Base-by-base conservation (phyloP, 2,888 invertebrate genomes). In the Lasioglossum morio region DNA sequence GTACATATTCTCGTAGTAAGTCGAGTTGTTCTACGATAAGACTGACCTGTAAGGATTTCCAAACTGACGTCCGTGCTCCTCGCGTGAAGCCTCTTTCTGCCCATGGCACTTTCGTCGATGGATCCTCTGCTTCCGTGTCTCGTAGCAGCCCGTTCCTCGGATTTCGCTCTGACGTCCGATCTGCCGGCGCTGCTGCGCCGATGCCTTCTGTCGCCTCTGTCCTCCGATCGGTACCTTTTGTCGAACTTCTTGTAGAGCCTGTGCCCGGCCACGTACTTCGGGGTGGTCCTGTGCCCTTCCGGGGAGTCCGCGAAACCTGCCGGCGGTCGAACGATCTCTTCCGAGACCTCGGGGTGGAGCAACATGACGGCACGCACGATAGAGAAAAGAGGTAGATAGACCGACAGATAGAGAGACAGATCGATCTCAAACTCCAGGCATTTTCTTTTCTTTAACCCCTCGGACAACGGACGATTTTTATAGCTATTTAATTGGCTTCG, bases 251-350 rank as follows among this genome's bases (percentile, higher is more conserved):
- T 98, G 94, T 98, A 98, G 43, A 98, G 95, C 84, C 93, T 89
- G 87, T 95, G 95, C 77, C 95, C 95, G 75, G 94, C 87, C 74
- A 89, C 90, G 89, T 91, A 94, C 90, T 96, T 93, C 27, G 93
- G 89, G 46, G 92, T 69, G 14, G 92, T 88, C n/a, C 95, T 92
- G 16, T 94, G 94, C 14, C 95, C 95, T 88, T 96, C 96, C 8
- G 98, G 98, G 0, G 98, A 98, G 94, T 98, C 98, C 12, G 98
- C 98, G 94, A 98, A 98, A 70, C 98, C 98, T 27, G 98, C 98
- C 2, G 98, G 98, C 0, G 98, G 98, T 92, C 98, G 98, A 2
- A 98, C 98, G 90, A 98, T 98, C 92, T 98, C 97, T 85, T 95
- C 95, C 66, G 95, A 93, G 82, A 95, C 95, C 95, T 93, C 89